These are phyloP conservation scores for Anastrepha ludens DNA, from an alignment of 1,140 invertebrate genomes.

Conservation along the genomic window DNA sequence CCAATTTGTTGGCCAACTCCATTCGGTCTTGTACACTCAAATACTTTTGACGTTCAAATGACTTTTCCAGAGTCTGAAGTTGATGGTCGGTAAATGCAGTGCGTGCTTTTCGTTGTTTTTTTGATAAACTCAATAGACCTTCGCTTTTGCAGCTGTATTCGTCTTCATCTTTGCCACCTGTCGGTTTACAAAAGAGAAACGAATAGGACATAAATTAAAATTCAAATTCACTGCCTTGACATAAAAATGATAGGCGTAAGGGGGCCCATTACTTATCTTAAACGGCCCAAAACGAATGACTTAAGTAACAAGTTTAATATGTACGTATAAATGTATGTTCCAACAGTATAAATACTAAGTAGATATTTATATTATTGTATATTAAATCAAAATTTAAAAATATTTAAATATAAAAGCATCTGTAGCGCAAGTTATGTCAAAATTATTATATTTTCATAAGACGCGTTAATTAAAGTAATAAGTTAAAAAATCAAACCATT, in stretches of 20 bases:
- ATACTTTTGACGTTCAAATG: constrained; percentile 97
- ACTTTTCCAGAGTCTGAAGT: constrained; percentile 95
- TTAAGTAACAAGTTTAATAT: not conserved
- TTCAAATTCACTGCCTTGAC: not conserved
- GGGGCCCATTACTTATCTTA: too few species aligned
- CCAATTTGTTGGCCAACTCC: constrained; percentile 95
- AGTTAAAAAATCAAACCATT: too few species aligned
- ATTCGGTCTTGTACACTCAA: constrained; percentile 97
- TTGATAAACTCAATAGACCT: constrained; percentile 77
- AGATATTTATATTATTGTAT: too few species aligned
- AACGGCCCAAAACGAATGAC: not conserved
- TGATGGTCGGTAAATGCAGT: constrained; percentile 99
- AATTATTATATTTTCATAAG: too few species aligned
- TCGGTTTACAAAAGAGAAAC: constrained; percentile 34
- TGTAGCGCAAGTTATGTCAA: too few species aligned
- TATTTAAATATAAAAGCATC: too few species aligned
- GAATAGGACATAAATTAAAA: not conserved
- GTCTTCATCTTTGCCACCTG: constrained; percentile 73
- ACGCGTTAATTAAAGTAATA: too few species aligned
- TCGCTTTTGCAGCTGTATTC: constrained; percentile 69
- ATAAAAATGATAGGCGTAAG: not conserved
- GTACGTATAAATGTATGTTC: too few species aligned
- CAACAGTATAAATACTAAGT: too few species aligned
- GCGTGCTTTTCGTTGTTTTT: constrained; percentile 96
- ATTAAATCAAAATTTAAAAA: too few species aligned